Evolutionary conservation across 2,888 invertebrate genomes (phyloP).

Genomic region (Orthosia gothica): DNA sequence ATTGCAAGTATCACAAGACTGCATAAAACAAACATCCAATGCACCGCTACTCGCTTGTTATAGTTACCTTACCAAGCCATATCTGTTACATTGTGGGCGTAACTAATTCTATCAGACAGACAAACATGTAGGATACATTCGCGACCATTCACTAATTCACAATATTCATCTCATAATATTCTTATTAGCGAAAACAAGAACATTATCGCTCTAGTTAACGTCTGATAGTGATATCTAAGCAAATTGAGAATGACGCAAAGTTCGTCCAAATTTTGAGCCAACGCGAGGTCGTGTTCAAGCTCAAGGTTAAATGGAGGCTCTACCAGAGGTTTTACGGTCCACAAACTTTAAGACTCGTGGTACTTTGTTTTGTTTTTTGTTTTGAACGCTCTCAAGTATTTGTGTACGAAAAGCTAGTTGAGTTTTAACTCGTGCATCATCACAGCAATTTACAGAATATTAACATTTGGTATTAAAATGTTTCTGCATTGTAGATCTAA

Average conservation of each 20-base stretch:
- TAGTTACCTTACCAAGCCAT: constrained; percentile 10
- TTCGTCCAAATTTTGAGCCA: constrained; percentile 41
- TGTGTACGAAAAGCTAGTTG: background rate
- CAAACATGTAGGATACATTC: constrained; percentile 16
- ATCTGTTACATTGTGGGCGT: constrained; percentile 51
- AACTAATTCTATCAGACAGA: constrained; percentile 35
- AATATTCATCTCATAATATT: constrained; percentile 28
- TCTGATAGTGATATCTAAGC: constrained; percentile 47
- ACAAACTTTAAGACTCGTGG: constrained; percentile 37
- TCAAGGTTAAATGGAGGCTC: constrained; percentile 58
- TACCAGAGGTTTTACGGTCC: constrained; percentile 62
- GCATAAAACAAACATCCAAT: constrained; percentile 23
- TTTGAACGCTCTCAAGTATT: constrained; percentile 11
- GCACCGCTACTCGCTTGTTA: constrained; percentile 22
- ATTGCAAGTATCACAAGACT: background rate
- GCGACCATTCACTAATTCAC: constrained; percentile 12
- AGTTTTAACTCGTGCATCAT: background rate
- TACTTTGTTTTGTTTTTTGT: constrained; percentile 10
- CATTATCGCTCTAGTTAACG: constrained; percentile 56
- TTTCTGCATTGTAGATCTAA: background rate
- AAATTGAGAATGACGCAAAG: constrained; percentile 57
- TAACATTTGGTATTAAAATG: background rate
- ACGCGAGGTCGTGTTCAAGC: constrained; percentile 54
- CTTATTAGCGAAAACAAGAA: constrained; percentile 45
- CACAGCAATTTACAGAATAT: background rate